Conservation (phyloP, 2,888 invertebrate species). For the Phlogophora meticulosa region DNA sequence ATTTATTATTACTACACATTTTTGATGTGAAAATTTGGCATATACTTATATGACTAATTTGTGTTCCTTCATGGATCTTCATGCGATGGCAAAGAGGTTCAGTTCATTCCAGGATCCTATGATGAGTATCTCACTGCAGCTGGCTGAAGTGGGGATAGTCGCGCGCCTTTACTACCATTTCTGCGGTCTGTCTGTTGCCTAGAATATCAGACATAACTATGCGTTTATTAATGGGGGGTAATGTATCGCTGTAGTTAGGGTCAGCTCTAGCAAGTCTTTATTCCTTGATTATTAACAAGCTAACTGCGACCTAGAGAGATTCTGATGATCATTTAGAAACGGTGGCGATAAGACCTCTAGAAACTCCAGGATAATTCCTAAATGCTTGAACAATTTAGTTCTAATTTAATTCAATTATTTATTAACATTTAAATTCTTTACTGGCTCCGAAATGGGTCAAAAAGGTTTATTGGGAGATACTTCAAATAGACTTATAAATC, state of each 20-base stretch:
- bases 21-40: too few relatives aligned
- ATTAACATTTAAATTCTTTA: not conserved
- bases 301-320: slow-evolving; percentile 17
- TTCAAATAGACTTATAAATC: slow-evolving; percentile 7
- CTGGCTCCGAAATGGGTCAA: not conserved
- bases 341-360: not conserved
- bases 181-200: too few relatives aligned
- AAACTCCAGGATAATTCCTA: not conserved
- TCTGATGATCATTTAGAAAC: slow-evolving; percentile 9
- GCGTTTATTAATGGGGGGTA: too few relatives aligned
- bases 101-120: too few relatives aligned
- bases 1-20: too few relatives aligned
- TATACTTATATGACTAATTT: too few relatives aligned
- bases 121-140: too few relatives aligned
- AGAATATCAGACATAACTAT: too few relatives aligned
- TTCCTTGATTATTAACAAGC: slow-evolving; percentile 25
- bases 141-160: too few relatives aligned
- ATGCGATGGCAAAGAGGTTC: too few relatives aligned
- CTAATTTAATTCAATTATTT: not conserved
- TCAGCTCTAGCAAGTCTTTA: slow-evolving; percentile 6
- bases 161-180: too few relatives aligned
- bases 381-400: slow-evolving; percentile 1
- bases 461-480: slow-evolving; percentile 2
- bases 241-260: slow-evolving; percentile 5
- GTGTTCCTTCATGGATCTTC: too few relatives aligned